phyloP scores from a whole-genome alignment of 2,797 vertebrate genomes.

The Acanthis flammea region DNA sequence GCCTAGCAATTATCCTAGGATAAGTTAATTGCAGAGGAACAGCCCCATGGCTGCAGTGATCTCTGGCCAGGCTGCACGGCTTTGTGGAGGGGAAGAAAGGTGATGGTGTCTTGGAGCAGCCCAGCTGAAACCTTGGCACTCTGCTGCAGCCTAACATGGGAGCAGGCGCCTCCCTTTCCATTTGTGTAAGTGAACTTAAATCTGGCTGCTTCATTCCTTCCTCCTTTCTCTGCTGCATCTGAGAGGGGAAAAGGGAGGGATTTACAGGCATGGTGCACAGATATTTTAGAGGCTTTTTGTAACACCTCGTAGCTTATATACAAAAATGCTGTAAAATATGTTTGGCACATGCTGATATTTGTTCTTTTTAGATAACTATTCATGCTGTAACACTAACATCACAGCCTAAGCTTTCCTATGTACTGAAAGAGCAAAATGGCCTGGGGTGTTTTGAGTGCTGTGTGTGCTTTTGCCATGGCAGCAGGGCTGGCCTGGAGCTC shows the following conservation, averaged over 20 bases:
- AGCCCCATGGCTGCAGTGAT: neutral
- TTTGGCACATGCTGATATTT: neutral
- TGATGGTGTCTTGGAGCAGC: neutral
- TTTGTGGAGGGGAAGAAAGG: neutral
- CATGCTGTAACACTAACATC: neutral
- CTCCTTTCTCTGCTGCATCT: neutral
- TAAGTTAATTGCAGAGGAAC: neutral
- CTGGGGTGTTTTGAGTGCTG: neutral
- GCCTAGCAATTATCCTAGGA: neutral
- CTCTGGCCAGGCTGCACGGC: neutral
- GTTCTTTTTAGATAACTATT: neutral
- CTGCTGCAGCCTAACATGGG: slow-evolving; percentile 61
- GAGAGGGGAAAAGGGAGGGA: neutral
- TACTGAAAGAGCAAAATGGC: neutral
- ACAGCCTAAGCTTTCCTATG: neutral
- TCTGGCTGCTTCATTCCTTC: neutral
- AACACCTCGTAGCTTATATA: fast-evolving
- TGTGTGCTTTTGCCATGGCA: neutral
- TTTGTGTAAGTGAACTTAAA: slow-evolving; percentile 78
- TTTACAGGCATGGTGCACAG: neutral
- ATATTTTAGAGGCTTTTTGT: neutral
- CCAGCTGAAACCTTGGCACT: neutral
- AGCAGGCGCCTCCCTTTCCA: slow-evolving; percentile 75
- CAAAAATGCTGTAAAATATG: neutral
- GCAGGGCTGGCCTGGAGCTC: neutral